Evolutionary conservation across 2,113 vertebrate species (phyloP).

Genomic region (Coregonus clupeaformis): DNA sequence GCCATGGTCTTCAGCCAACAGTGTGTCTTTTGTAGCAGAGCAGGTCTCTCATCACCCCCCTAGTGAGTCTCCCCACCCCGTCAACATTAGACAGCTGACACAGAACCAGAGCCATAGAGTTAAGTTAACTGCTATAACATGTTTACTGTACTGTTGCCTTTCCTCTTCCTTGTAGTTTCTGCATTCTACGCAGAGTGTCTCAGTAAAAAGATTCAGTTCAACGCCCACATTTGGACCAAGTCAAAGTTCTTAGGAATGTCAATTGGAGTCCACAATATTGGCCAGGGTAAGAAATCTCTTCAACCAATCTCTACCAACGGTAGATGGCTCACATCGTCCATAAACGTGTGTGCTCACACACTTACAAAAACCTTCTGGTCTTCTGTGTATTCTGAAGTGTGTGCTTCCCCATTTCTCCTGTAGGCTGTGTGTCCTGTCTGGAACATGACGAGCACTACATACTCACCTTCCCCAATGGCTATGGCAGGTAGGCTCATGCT

Average conservation of each 20-base stretch:
- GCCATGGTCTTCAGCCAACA: conserved; percentile 86
- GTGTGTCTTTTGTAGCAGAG: conserved; percentile 93
- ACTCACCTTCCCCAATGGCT: conserved; percentile 97
- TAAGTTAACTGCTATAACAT: too few relatives aligned
- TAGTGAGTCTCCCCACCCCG: conserved; percentile 80
- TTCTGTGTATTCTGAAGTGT: neutral
- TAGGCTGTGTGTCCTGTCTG: conserved; percentile 95
- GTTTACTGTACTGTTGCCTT: neutral
- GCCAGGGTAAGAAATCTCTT: conserved; percentile 82
- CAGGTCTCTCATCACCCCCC: conserved; percentile 99
- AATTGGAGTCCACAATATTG: conserved; percentile 98
- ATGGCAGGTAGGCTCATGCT: conserved; percentile 83
- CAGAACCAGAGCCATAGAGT: neutral
- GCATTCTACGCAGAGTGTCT: conserved; percentile 98
- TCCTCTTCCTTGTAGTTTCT: conserved; percentile 81
- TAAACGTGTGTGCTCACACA: neutral
- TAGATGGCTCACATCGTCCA: neutral
- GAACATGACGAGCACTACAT: conserved; percentile 98
- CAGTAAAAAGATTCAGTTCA: conserved; percentile 97
- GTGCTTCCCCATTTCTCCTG: neutral
- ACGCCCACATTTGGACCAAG: conserved; percentile 99
- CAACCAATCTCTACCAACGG: too few relatives aligned
- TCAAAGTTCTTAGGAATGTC: conserved; percentile 99
- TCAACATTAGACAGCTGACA: neutral
- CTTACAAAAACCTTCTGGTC: neutral